Conservation (phyloP, 2,888 invertebrate genomes). For the Cyclophora albipunctata region DNA sequence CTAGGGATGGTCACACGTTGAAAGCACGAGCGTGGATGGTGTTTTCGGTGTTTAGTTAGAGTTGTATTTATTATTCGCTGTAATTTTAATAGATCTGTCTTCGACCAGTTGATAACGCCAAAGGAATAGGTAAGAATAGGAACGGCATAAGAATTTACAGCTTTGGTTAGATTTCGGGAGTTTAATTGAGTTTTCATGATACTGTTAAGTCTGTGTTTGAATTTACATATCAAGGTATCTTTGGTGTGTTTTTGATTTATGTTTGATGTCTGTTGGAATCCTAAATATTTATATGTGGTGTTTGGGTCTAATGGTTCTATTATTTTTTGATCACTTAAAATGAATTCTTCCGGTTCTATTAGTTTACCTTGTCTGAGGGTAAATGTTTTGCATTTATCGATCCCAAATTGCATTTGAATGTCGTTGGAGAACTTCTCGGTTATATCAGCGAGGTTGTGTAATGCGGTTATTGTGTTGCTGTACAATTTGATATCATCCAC, state of each 20-base stretch:
- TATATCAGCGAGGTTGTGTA: neutral
- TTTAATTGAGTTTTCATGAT: neutral
- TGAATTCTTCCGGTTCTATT: too few relatives aligned
- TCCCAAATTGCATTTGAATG: neutral
- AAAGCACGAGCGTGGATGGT: slow-evolving; percentile 3
- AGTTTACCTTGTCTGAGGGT: too few relatives aligned
- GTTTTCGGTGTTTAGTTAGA: slow-evolving; percentile 1
- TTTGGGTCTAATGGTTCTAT: too few relatives aligned
- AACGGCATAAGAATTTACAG: slow-evolving; percentile 3
- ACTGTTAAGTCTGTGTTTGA: neutral
- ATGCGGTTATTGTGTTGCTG: neutral
- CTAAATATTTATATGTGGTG: neutral
- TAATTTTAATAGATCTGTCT: slow-evolving; percentile 4
- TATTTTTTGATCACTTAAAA: too few relatives aligned
- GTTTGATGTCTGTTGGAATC: neutral
- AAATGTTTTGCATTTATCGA: too few relatives aligned
- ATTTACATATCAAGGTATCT: neutral
- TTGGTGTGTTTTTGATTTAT: neutral
- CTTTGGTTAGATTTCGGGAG: neutral
- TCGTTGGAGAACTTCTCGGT: neutral
- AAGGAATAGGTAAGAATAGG: slow-evolving; percentile 4
- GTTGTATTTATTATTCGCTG: slow-evolving; percentile 6
- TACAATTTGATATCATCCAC: neutral
- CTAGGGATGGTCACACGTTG: slow-evolving; percentile 3
- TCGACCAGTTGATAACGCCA: slow-evolving; percentile 1